Evolutionary conservation across 1,140 invertebrate genomes (phyloP), one percentile per base, ranked within the genome.

Genomic region (Tenebrio molitor): DNA sequence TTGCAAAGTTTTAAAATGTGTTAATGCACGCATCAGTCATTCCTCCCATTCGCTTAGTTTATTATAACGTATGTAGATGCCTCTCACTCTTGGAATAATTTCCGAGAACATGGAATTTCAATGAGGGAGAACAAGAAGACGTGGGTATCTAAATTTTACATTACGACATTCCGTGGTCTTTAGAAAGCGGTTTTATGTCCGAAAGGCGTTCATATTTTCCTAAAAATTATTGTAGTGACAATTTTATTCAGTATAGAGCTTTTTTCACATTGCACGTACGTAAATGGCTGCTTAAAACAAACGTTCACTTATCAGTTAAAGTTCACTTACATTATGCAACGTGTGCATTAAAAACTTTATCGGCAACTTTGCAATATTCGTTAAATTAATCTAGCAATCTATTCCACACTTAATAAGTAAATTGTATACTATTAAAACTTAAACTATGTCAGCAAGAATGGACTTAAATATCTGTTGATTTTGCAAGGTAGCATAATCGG

Each of bases 111-210:
- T 29, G 14, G 50, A 58, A 58, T 58, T 58, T 58, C 50, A 58
- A 58, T 58, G 50, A 58, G 23, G 50, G 15, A 50, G 16, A 29
- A 58, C 17, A 21, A 50, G 17, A 15, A 58, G 12, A 58, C 50
- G 50, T 58, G 50, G 21, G 21, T 33, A 14, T 29, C 23, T 58
- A 58, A 58, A 58, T 58, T 58, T 58, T 58, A 58, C 23, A 58
- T 58, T 58, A 58, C 23, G 50, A 58, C 21, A 29, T 58, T 58
- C 23, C 15, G n/a, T 29, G 6, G 50, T 29, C 50, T 15, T 58
- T 58, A 29, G 12, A 58, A 58, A 25, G 23, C 29, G 50, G 50
- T 58, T 58, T 58, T 58, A 58, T 15, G 23, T 58, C 12, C 29
- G 10, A 2, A n/a, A 58, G 23, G 15, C 23, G 6, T 29, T 58